Evolutionary conservation across 2,797 vertebrate species (phyloP).

Genomic region (Anguilla anguilla): DNA sequence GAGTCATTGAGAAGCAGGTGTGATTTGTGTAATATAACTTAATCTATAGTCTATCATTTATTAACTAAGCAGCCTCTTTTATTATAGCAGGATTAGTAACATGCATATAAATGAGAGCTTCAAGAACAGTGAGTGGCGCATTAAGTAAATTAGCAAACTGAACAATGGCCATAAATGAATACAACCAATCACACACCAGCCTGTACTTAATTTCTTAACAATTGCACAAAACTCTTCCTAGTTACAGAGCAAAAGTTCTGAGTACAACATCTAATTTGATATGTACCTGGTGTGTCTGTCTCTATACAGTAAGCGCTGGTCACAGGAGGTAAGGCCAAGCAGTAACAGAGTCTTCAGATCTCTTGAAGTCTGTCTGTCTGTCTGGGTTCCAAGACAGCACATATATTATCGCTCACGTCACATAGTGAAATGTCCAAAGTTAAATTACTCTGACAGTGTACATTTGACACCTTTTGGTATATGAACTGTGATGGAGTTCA

Average conservation of each 20-base stretch:
- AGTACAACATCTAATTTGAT: too few relatives aligned
- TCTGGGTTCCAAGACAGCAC: too few relatives aligned
- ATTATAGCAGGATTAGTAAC: background rate
- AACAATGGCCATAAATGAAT: background rate
- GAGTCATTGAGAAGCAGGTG: background rate
- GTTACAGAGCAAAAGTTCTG: background rate
- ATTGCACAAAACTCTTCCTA: background rate
- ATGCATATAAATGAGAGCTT: background rate
- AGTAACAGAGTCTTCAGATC: too few relatives aligned
- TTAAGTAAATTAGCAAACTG: background rate
- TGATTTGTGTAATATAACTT: background rate
- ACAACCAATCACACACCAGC: background rate
- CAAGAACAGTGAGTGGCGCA: background rate
- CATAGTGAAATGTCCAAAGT: too few relatives aligned
- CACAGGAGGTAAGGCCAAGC: too few relatives aligned
- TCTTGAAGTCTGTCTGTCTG: too few relatives aligned
- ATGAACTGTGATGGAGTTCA: too few relatives aligned
- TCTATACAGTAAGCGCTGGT: too few relatives aligned
- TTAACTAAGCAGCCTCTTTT: background rate
- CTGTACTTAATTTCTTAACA: background rate
- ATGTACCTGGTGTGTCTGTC: too few relatives aligned
- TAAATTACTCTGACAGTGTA: too few relatives aligned
- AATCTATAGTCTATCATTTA: background rate
- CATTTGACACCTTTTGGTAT: too few relatives aligned
- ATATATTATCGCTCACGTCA: too few relatives aligned